A percentile compares a stretch with the other conserved stretches of the same genome.
phyloP scores from a whole-genome alignment of 2,888 invertebrate species.

The Thelaira solivaga region DNA sequence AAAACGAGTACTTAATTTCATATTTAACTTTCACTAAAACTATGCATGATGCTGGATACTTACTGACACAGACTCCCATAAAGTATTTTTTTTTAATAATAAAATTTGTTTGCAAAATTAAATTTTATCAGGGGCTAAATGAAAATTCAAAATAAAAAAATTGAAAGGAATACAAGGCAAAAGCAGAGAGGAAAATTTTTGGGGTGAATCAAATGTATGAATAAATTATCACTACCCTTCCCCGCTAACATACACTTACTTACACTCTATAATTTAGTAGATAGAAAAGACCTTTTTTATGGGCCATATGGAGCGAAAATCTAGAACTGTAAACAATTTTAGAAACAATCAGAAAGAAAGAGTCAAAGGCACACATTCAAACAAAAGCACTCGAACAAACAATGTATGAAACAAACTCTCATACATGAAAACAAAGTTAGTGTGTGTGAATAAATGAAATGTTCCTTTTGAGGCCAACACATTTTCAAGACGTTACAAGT shows the following conservation, averaged over 20 bases:
- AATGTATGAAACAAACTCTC: slow-evolving; percentile 19
- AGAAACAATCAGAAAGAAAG: slow-evolving; percentile 1
- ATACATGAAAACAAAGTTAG: no score
- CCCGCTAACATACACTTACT: slow-evolving; percentile 18
- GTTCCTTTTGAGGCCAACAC: slow-evolving; percentile 2
- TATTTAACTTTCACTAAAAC: slow-evolving; percentile 33
- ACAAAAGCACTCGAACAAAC: slow-evolving; percentile 24
- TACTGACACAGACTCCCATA: neutral
- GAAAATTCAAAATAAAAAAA: neutral
- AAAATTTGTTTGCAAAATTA: slow-evolving; percentile 45
- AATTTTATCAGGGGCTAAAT: slow-evolving; percentile 43
- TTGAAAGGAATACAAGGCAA: neutral
- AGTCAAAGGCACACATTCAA: neutral
- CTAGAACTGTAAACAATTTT: slow-evolving; percentile 47
- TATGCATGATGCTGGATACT: slow-evolving; percentile 6
- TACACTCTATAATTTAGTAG: slow-evolving; percentile 2
- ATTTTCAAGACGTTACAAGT: slow-evolving; percentile 32
- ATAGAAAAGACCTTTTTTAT: slow-evolving; percentile 42
- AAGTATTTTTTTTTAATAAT: slow-evolving; percentile 3
- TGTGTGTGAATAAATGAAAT: slow-evolving; percentile 15
- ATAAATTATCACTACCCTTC: slow-evolving; percentile 55
- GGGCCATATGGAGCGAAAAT: slow-evolving; percentile 51
- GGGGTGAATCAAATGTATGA: slow-evolving; percentile 47
- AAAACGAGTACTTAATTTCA: slow-evolving; percentile 6
- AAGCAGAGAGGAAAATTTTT: neutral